Evolutionary conservation across 1,140 invertebrate genomes (phyloP), one percentile per base, ranked within the genome.

Genomic region (Drosophila mayri): DNA sequence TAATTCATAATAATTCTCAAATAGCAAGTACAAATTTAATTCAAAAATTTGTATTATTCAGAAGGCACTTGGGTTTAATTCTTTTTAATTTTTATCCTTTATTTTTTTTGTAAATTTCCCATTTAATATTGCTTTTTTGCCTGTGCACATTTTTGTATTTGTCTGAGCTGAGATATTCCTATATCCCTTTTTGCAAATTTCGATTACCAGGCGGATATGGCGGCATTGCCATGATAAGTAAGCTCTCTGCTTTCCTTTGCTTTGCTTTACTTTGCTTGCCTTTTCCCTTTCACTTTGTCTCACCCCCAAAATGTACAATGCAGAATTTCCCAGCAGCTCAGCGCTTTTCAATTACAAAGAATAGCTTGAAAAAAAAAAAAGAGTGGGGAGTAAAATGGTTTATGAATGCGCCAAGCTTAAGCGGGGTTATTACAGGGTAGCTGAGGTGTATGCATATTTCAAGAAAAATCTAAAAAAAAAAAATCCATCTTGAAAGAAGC

Each of bases 121-220:
- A 20, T 8, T 10, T 28, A 18, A 3, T 2, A 3, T 22, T 9
- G 7, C 16, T 43, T 43, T 49, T 50, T 54, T 38, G 4, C 1
- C 18, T 30, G 46, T 63, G 54, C 16, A 22, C 14, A 22, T 59
- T 41, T 40, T 12, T 35, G 25, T 75, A 50, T 55, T 38, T 77
- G 46, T 67, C 38, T 38, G 28, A 28, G 47, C 59, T 14, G 8
- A 61, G 62, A 64, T 61, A 50, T 68, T 38, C 68, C 49, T 57
- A 55, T 71, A 75, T 68, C 66, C 60, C 65, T 74, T 73, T 77
- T 64, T 60, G 54, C 46, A 54, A 75, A 81, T 85, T 85, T 86
- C 82, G 79, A 87, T 86, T 86, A 87, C 79, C 70, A 64, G 74
- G 68, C 83, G 83, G 83, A 86, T 82, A 82, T 86, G 75, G 71